These are phyloP conservation scores for Parapristionchus giblindavisi DNA, from an alignment of 2,888 invertebrate genomes.

Conservation along the genomic window DNA sequence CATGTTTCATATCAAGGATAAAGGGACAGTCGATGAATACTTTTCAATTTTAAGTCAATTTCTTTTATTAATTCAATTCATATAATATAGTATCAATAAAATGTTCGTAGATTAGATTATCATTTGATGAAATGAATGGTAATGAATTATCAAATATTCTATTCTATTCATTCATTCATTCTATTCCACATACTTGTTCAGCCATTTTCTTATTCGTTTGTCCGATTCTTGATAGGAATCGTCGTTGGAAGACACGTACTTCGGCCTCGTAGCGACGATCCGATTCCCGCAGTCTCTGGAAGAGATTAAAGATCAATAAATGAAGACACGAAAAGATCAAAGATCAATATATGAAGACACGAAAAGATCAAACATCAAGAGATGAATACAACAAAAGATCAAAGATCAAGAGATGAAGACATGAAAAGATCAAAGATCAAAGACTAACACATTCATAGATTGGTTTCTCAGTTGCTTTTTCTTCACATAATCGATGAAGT, in stretches of 20 bases:
- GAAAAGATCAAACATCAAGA: slow-evolving; percentile 11
- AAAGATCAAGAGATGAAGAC: neutral
- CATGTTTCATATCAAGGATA: too few relatives aligned
- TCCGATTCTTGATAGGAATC: slow-evolving; percentile 57
- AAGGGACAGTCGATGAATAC: too few relatives aligned
- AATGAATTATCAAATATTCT: too few relatives aligned
- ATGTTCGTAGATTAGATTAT: too few relatives aligned
- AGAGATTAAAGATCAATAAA: neutral
- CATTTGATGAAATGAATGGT: too few relatives aligned
- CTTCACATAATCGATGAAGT: slow-evolving; percentile 55
- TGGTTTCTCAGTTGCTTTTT: slow-evolving; percentile 46
- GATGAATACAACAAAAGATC: neutral
- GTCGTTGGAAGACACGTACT: slow-evolving; percentile 48
- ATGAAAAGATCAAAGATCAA: slow-evolving; percentile 15
- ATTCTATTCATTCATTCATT: too few relatives aligned
- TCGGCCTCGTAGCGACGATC: slow-evolving; percentile 58
- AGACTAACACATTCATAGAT: slow-evolving; percentile 50
- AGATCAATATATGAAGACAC: neutral
- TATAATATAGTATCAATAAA: too few relatives aligned
- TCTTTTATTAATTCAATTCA: too few relatives aligned
- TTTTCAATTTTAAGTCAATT: too few relatives aligned
- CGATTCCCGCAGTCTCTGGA: slow-evolving; percentile 45
- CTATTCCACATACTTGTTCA: slow-evolving; percentile 59
- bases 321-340: neutral
- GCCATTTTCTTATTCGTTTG: slow-evolving; percentile 68